Conservation (phyloP, 2,797 vertebrate genomes). For the Margarornis squamiger region DNA sequence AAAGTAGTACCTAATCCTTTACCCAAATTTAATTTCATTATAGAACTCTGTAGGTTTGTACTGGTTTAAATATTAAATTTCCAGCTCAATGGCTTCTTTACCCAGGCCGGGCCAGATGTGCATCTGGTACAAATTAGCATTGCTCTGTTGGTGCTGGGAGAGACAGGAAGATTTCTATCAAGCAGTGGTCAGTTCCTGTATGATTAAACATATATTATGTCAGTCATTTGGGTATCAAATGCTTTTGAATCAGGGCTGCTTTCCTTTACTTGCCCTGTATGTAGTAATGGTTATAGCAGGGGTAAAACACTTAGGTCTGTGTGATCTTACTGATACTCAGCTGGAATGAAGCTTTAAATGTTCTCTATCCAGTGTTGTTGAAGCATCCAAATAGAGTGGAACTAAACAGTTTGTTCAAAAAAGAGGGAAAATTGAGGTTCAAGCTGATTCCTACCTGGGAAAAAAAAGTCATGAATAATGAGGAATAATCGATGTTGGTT, state of each 20-base stretch:
- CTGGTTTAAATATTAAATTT: conserved; percentile 35
- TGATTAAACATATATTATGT: conserved; percentile 10
- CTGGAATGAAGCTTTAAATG: not conserved
- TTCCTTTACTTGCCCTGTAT: not conserved
- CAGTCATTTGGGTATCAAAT: not conserved
- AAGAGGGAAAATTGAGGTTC: not conserved
- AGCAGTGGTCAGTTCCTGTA: not conserved
- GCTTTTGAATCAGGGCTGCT: not conserved
- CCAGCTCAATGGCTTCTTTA: not conserved
- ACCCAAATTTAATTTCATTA: not conserved
- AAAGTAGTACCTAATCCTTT: not conserved
- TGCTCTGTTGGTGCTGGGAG: not conserved
- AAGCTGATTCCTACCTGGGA: not conserved
- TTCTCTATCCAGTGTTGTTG: not conserved
- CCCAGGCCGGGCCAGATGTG: not conserved
- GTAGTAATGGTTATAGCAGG: not conserved
- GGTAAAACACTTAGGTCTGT: not conserved
- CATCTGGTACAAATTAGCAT: conserved; percentile 44
- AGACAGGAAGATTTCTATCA: conserved; percentile 56
- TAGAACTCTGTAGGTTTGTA: not conserved
- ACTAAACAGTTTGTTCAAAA: not conserved
- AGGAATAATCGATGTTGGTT: not conserved
- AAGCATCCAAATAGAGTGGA: not conserved
- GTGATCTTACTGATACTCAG: not conserved
- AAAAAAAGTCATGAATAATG: not conserved